A percentile compares a stretch with the other conserved stretches of the same genome.
Conservation (phyloP, 2,888 invertebrate genomes). For the Eurytoma adleriae region DNA sequence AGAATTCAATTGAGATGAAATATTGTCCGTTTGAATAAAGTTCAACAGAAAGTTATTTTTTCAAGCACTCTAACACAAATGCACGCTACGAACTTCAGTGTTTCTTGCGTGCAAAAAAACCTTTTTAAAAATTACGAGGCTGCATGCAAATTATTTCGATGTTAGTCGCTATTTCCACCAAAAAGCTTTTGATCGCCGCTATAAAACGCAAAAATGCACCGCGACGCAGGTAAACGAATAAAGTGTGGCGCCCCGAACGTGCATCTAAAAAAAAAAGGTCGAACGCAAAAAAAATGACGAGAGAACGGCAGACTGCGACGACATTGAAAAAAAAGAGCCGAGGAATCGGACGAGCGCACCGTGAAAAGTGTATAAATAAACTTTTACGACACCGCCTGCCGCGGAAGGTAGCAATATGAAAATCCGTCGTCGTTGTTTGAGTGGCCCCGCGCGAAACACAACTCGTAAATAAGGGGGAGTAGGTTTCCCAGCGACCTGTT, state of each 20-base stretch:
- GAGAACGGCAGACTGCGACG: constrained; percentile 51
- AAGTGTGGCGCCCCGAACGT: constrained; percentile 1
- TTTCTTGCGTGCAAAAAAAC: not conserved
- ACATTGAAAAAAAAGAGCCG: constrained; percentile 49
- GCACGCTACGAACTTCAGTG: too few species aligned
- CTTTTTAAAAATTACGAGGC: constrained; percentile 23
- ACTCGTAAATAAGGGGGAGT: constrained; percentile 57
- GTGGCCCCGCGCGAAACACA: constrained; percentile 58
- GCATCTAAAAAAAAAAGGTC: not conserved
- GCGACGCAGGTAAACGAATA: constrained; percentile 29
- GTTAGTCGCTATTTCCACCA: constrained; percentile 8
- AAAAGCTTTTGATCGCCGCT: constrained; percentile 33
- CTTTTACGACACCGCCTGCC: constrained; percentile 46
- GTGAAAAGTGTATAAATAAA: constrained; percentile 58
- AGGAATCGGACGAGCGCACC: constrained; percentile 33
- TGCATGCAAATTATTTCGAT: constrained; percentile 53
- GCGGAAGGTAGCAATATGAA: constrained; percentile 65
- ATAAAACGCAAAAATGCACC: constrained; percentile 47
- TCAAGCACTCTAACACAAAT: too few species aligned
- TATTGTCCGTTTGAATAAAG: too few species aligned
- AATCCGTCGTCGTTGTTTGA: constrained; percentile 63
- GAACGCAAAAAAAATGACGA: constrained; percentile 24
- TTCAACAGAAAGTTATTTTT: too few species aligned
- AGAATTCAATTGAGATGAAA: too few species aligned
- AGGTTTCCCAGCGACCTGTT: not conserved